Percentiles rank a stretch among this genome's conserved stretches.
These are phyloP conservation scores for Dallia pectoralis DNA, from an alignment of 2,797 vertebrate genomes.

Conservation along the genomic window DNA sequence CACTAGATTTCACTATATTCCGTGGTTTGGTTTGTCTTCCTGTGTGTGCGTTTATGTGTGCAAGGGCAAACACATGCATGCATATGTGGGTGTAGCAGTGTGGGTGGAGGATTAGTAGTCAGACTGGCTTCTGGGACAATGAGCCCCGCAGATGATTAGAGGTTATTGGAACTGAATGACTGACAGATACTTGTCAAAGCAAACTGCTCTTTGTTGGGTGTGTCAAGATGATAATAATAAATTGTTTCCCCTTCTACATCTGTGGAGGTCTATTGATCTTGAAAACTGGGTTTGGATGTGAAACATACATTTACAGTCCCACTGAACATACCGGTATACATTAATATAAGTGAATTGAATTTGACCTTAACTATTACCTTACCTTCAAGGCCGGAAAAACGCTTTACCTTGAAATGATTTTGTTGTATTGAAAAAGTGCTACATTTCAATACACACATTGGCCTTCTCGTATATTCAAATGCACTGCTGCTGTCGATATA, in stretches of 20 bases:
- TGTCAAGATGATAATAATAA: not conserved
- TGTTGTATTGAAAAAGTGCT: not conserved
- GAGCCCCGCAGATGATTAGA: not conserved
- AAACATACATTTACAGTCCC: not conserved
- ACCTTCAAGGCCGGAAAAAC: not conserved
- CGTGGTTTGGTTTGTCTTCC: not conserved
- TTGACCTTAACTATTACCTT: not conserved
- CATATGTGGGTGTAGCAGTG: not conserved
- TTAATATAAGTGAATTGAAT: not conserved
- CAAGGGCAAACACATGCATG: no score
- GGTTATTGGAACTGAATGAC: conserved; percentile 22
- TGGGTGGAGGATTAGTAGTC: conserved; percentile 7
- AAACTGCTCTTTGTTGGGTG: conserved; percentile 3
- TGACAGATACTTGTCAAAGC: not conserved
- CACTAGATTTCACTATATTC: conserved; percentile 22
- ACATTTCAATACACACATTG: not conserved
- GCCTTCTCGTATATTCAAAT: no score
- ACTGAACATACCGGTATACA: not conserved
- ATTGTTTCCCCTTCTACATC: not conserved
- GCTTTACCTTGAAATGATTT: not conserved
- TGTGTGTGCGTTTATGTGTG: not conserved
- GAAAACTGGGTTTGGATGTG: not conserved
- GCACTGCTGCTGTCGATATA: no score
- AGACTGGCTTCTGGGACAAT: conserved; percentile 8
- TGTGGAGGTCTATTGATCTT: not conserved